Evolutionary conservation across 1,140 invertebrate species (phyloP).

Genomic region (Procambarus clarkii): DNA sequence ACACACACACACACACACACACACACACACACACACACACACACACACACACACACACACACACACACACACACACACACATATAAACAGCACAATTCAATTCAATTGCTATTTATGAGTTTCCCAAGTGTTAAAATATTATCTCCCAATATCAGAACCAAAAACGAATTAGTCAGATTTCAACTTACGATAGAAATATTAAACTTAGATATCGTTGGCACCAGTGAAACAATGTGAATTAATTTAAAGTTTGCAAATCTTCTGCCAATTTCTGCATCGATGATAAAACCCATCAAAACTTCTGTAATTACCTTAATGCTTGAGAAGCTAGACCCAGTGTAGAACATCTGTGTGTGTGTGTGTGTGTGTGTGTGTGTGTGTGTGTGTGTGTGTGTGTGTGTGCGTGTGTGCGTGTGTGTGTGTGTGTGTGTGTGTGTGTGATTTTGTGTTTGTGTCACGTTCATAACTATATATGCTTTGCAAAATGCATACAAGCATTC

Average conservation of each 20-base stretch:
- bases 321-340: neutral
- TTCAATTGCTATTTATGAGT: slow-evolving; percentile 11
- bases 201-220: neutral
- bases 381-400: neutral
- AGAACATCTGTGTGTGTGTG: neutral
- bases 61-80: neutral
- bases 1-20: too few species aligned
- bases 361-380: neutral
- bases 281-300: neutral
- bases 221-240: neutral
- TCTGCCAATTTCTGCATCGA: neutral
- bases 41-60: neutral
- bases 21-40: neutral
- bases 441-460: neutral
- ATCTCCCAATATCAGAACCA: too few species aligned
- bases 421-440: neutral
- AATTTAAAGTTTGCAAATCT: neutral
- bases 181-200: too few species aligned
- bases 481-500: too few species aligned
- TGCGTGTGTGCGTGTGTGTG: neutral
- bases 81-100: neutral
- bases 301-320: neutral
- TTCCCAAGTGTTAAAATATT: neutral
- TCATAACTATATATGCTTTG: too few species aligned
- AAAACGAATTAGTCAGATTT: too few species aligned